Base-by-base conservation (phyloP, 2,113 vertebrate genomes). In the Recurvirostra avosetta region DNA sequence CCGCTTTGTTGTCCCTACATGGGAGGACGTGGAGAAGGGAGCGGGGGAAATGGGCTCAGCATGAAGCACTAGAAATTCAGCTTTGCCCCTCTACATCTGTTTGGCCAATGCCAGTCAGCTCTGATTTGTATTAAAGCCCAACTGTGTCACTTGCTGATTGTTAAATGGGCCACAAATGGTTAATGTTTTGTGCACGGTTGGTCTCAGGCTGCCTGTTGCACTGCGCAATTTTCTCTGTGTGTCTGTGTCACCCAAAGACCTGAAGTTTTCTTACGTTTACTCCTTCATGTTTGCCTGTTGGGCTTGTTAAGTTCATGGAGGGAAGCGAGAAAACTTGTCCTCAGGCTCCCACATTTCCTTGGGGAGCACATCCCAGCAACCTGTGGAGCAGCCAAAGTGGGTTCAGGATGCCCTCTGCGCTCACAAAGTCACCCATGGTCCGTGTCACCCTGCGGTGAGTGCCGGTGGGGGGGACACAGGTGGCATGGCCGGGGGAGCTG, bases 391-490 rank as follows among this genome's bases (percentile, higher is more conserved):
- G 50, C 70, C 8, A 14, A 63, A 72, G 38, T 1, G 1, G n/a
- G 11, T 32, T 49, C 14, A 5, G 53, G 67, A 61, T 55, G 50
- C 27, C 65, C 18, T 76, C 2, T 6, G 55, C 3, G 11, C 53
- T 63, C 76, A 32, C 15, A 9, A 65, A 41, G 22, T 27, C 21
- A 19, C 29, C 47, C 18, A 29, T 63, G 63, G 30, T 25, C n/a
- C 1, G 1, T 53, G 67, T 7, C 32, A 3, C 36, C 50, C 61
- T 5, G 3, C 7, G 50, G 76, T 1, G 5, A 55, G 34, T n/a
- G 41, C 40, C 2, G 2, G 23, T 0, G 3, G 19, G n/a, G 65
- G 30, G 43, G 5, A 53, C 5, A 5, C 2, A 0, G 1, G 55
- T 0, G 0, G 62, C 15, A 43, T 0, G 0, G 67, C 26, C 5